phyloP scores from a whole-genome alignment of 2,888 invertebrate species.

The Acronicta psi region DNA sequence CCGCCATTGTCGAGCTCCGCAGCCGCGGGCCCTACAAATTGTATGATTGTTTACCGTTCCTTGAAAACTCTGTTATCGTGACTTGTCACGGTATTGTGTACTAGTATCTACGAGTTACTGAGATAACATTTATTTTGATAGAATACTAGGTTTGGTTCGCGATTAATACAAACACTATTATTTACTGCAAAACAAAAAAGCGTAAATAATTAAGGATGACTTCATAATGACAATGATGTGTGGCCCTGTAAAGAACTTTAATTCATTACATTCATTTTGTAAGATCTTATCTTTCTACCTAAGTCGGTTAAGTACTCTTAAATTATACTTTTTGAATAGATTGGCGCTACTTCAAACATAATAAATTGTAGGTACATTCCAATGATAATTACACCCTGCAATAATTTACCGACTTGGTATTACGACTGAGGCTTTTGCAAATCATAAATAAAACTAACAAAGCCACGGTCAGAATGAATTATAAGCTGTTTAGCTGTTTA shows the following conservation, averaged over 20 bases:
- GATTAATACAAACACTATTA: no score
- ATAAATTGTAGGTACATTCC: constrained; percentile 47
- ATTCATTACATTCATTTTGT: no score
- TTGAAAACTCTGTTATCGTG: constrained; percentile 82
- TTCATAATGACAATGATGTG: no score
- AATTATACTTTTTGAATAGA: neutral
- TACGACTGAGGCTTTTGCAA: constrained; percentile 60
- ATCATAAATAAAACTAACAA: constrained; percentile 77
- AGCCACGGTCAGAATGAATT: constrained; percentile 74
- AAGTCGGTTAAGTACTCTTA: no score
- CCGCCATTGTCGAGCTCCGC: constrained; percentile 77
- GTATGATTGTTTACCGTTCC: constrained; percentile 87
- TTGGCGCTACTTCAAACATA: constrained; percentile 19
- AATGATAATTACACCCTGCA: constrained; percentile 64
- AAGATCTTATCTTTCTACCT: neutral
- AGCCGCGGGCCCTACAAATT: constrained; percentile 84
- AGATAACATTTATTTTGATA: constrained; percentile 74
- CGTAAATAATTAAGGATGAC: no score
- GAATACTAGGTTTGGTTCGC: constrained; percentile 45
- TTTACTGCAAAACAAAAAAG: no score
- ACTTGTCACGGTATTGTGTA: constrained; percentile 82
- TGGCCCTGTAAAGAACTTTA: no score
- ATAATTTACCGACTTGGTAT: constrained; percentile 67
- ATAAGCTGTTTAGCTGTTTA: constrained; percentile 78
- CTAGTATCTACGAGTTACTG: constrained; percentile 55